phyloP scores from a whole-genome alignment of 2,888 invertebrate genomes.

The Protonemura montana region DNA sequence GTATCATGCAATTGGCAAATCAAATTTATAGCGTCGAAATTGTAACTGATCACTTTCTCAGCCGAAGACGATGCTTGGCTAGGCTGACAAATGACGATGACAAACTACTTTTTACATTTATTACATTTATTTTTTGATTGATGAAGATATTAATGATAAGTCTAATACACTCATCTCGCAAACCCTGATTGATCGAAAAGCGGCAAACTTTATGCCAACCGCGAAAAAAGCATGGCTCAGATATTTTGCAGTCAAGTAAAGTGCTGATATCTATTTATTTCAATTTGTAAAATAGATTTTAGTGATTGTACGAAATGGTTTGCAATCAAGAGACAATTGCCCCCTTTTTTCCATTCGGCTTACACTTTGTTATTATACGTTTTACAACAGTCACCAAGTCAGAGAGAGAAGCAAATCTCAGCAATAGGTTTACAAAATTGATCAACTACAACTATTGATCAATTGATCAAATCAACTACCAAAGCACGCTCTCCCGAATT shows the following conservation, averaged over 20 bases:
- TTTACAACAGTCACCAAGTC: too few relatives aligned
- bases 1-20: neutral
- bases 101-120: constrained; percentile 1
- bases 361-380: too few relatives aligned
- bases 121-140: neutral
- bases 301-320: too few relatives aligned
- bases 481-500: too few relatives aligned
- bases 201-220: neutral
- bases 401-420: too few relatives aligned
- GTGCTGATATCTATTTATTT: neutral
- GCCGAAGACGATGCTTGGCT: neutral
- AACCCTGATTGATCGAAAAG: neutral
- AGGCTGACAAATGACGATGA: neutral
- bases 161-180: constrained; percentile 9
- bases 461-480: too few relatives aligned
- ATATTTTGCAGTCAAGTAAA: neutral
- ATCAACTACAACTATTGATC: too few relatives aligned
- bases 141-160: neutral
- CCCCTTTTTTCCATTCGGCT: too few relatives aligned
- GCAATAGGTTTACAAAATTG: too few relatives aligned
- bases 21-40: neutral
- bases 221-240: neutral
- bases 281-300: neutral
- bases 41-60: neutral
- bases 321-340: too few relatives aligned